Conservation (phyloP, 2,113 vertebrate species). For the Fulmarus glacialis region DNA sequence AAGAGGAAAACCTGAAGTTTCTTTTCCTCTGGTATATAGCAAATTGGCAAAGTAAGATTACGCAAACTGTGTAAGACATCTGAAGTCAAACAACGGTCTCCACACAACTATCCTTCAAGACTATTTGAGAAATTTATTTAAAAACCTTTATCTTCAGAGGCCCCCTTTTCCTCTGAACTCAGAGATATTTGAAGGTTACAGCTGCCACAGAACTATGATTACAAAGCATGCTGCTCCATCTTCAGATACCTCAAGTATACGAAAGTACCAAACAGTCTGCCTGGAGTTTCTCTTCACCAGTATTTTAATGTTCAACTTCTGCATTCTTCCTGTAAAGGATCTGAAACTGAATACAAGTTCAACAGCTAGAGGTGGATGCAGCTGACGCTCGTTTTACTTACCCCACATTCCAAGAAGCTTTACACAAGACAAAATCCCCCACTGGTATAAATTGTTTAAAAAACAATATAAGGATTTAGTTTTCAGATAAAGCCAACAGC, state of each 20-base stretch:
- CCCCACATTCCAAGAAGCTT: background rate
- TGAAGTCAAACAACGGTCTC: accelerated
- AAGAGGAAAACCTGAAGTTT: background rate
- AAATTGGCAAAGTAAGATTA: background rate
- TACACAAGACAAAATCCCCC: background rate
- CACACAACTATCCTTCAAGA: background rate
- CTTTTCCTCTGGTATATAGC: background rate
- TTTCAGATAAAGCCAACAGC: background rate
- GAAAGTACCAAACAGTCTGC: background rate
- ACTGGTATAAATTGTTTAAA: background rate
- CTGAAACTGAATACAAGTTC: background rate
- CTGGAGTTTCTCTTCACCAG: background rate
- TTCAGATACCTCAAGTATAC: background rate
- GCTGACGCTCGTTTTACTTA: background rate
- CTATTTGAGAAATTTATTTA: background rate
- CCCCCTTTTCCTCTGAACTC: background rate
- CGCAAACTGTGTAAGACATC: background rate
- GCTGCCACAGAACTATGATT: background rate
- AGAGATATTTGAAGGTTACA: background rate
- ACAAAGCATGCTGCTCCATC: background rate
- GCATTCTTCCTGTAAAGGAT: background rate
- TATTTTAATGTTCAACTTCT: background rate
- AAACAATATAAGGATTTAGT: background rate
- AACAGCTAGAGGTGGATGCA: background rate
- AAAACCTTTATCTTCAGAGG: background rate